Evolutionary conservation across 2,888 invertebrate species (phyloP), one percentile per base, ranked within the genome.

Genomic region (Plusia festucae): DNA sequence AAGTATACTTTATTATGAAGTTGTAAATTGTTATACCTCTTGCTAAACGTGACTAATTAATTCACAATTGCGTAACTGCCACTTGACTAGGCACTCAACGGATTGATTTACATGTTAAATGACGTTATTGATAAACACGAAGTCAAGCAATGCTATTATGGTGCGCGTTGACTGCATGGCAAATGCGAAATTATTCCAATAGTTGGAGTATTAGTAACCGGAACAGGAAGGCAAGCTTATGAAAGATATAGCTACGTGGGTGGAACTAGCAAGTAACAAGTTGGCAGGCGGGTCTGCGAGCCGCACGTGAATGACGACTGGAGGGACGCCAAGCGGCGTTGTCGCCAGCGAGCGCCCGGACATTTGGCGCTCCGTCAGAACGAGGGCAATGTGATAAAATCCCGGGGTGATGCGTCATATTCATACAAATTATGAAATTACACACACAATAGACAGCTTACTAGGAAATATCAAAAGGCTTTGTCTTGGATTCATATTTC

Each of bases 201-300:
- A 13, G 24, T n/a, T 52, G 55, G 32, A 58, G 66, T 66, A 62
- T 57, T 70, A 59, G 70, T 73, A 82, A 87, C 88, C 91, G 92
- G 92, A 93, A 92, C 88, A 90, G 90, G 90, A 90, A 90, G 88
- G 85, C 83, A 83, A 81, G 81, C 81, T 78, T 70, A 76, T 76
- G 74, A 73, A 78, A 83, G 81, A 84, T 70, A 73, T 82, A 72
- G 78, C 54, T 65, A 78, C 69, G 87, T 89, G 79, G 85, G 88
- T 82, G 77, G 75, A 67, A 83, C 80, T 69, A 82, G 79, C 74
- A 82, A 85, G 82, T 85, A 86, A 82, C 84, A 82, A 78, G 70
- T 81, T 73, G 75, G 65, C 60, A 60, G 58, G 59, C 20, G 53
- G 49, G 49, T 27, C 73, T 30, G 76, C 82, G 72, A 74, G 82